Percentiles rank a stretch among this genome's conserved stretches.
These are phyloP conservation scores for Trachops cirrhosus DNA, from an alignment of 2,797 vertebrate genomes.

Conservation along the genomic window DNA sequence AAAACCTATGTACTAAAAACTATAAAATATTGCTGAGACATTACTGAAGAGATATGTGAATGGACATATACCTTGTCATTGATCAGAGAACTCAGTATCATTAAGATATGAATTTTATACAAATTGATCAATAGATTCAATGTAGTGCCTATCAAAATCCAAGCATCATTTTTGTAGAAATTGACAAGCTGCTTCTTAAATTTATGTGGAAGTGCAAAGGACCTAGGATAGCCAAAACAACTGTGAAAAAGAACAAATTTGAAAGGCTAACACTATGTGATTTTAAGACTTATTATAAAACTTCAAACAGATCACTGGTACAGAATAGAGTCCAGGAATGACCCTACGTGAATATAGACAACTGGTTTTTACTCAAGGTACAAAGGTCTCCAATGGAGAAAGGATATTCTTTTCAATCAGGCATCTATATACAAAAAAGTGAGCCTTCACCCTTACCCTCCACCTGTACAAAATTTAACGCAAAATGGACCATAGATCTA, in stretches of 20 bases:
- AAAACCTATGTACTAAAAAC: slow-evolving; percentile 26
- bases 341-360: not conserved
- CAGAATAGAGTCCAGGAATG: not conserved
- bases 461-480: not conserved
- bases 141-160: not conserved
- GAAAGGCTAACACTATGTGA: not conserved
- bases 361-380: not conserved
- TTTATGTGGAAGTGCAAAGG: not conserved
- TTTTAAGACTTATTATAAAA: not conserved
- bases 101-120: not conserved
- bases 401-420: not conserved
- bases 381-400: not conserved
- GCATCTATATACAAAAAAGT: not conserved
- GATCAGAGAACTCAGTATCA: not conserved
- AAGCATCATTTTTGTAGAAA: not conserved
- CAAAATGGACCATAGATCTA: not conserved
- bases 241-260: not conserved
- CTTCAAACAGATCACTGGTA: not conserved
- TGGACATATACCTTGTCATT: not conserved
- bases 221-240: not conserved
- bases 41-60: not conserved
- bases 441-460: not conserved
- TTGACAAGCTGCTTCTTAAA: slow-evolving; percentile 5
- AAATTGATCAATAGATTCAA: not conserved
- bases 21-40: not conserved